A percentile compares a stretch with the other conserved stretches of the same genome.
These are phyloP conservation scores for Arctocebus calabarensis DNA, from an alignment of 2,797 vertebrate species.

Conservation along the genomic window DNA sequence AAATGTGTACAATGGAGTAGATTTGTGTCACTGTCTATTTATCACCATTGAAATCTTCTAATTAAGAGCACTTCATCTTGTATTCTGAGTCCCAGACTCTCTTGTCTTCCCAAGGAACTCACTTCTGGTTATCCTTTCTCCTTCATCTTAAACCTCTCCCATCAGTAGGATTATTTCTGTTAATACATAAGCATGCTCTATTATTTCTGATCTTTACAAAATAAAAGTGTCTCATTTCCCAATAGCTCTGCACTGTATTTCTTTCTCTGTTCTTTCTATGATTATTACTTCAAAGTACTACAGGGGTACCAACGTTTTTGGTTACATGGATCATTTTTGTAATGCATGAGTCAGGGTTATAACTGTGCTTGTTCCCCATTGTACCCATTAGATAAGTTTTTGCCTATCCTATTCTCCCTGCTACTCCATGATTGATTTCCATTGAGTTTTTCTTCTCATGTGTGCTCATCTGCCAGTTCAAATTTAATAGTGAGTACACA, in stretches of 20 bases:
- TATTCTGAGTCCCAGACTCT: neutral
- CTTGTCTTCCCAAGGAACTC: neutral
- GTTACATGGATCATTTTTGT: too few species aligned
- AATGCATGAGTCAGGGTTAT: too few species aligned
- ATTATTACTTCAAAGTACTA: too few species aligned
- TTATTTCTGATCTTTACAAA: neutral
- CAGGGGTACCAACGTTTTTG: too few species aligned
- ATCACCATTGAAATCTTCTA: neutral
- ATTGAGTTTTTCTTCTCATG: too few species aligned
- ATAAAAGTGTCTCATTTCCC: neutral
- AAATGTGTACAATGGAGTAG: neutral
- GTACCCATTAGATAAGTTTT: too few species aligned
- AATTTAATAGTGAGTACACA: too few species aligned
- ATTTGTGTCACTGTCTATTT: neutral
- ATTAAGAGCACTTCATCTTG: neutral
- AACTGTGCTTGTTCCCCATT: too few species aligned
- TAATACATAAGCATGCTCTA: neutral
- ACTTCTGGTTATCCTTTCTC: neutral
- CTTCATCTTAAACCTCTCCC: neutral
- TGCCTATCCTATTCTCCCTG: too few species aligned
- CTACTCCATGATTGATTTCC: too few species aligned
- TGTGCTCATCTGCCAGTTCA: too few species aligned
- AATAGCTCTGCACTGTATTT: neutral
- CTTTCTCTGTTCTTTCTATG: neutral
- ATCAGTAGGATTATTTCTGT: neutral